Conservation (phyloP, 92 coral and sea anemone genomes). For the Phenganax subtilis region DNA sequence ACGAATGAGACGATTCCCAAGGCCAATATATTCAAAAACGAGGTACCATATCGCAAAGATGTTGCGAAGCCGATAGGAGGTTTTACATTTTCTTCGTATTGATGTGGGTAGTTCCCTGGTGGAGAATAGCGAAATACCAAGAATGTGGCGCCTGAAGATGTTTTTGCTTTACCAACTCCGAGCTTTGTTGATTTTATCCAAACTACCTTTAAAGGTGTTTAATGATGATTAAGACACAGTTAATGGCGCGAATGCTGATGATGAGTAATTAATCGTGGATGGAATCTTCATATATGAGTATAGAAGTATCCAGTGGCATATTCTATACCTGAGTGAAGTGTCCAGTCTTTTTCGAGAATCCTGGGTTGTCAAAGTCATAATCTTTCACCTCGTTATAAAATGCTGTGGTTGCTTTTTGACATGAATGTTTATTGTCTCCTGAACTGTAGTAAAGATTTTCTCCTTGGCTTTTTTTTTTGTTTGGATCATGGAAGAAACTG, state of each 20-base stretch:
- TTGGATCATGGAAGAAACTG: constrained; percentile 41
- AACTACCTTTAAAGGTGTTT: constrained; percentile 53
- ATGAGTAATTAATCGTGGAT: neutral
- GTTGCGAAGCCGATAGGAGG: neutral
- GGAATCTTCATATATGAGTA: too few species aligned
- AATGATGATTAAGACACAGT: neutral
- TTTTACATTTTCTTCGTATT: constrained; percentile 27
- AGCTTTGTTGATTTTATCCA: constrained; percentile 68
- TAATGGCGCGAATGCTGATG: neutral
- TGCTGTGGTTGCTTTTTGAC: constrained; percentile 55
- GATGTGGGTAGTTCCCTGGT: constrained; percentile 56
- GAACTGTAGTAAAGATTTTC: constrained; percentile 61
- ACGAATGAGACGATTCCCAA: neutral
- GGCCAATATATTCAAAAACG: neutral
- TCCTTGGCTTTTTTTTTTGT: constrained; percentile 32
- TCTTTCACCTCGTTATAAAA: constrained; percentile 65
- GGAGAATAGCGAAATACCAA: constrained; percentile 73
- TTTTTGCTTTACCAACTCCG: constrained; percentile 64
- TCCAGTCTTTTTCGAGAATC: constrained; percentile 54
- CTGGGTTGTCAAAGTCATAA: constrained; percentile 62
- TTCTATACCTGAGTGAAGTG: constrained; percentile 81
- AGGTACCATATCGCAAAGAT: constrained; percentile 1
- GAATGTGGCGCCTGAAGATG: constrained; percentile 51
- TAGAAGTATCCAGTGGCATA: too few species aligned
- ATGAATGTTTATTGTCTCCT: constrained; percentile 38